Percentiles rank a stretch among this genome's conserved stretches.
Conservation (phyloP, 1,140 invertebrate genomes). For the Drosophila suzukii region DNA sequence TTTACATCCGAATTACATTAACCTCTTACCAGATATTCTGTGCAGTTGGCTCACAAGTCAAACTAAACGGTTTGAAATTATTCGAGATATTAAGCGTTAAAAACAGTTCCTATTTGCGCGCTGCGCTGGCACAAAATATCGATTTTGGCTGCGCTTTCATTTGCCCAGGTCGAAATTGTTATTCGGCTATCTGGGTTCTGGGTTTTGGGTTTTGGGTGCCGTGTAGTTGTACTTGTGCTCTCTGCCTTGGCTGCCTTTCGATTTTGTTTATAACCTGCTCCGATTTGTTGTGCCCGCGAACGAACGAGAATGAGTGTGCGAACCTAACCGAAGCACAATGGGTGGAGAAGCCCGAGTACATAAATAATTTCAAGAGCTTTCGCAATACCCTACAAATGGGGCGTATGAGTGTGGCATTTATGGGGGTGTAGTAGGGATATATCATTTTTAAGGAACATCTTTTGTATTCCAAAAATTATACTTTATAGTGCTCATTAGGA, state of each 20-base stretch:
- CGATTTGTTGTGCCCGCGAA: slow-evolving; percentile 54
- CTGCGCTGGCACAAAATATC: slow-evolving; percentile 67
- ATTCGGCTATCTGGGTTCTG: slow-evolving; percentile 51
- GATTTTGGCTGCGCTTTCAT: slow-evolving; percentile 65
- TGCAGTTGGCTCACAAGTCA: neutral
- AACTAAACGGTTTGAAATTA: slow-evolving; percentile 2
- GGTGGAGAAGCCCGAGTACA: slow-evolving; percentile 11
- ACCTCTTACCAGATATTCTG: slow-evolving; percentile 18
- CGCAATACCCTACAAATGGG: slow-evolving; percentile 34
- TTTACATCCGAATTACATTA: neutral
- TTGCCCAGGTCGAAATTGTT: slow-evolving; percentile 59
- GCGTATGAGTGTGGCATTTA: neutral
- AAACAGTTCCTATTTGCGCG: slow-evolving; percentile 28
- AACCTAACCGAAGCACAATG: slow-evolving; percentile 8
- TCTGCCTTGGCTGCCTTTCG: slow-evolving; percentile 66
- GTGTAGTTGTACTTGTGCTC: slow-evolving; percentile 27
- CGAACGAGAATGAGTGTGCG: slow-evolving; percentile 20
- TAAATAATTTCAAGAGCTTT: slow-evolving; percentile 55
- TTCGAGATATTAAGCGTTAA: neutral
- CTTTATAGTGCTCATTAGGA: no score
- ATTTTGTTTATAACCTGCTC: slow-evolving; percentile 82
- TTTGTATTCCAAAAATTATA: no score
- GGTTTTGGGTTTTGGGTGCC: slow-evolving; percentile 2
- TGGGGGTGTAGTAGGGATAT: no score
- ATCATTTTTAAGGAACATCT: no score